Percentiles rank a stretch among this genome's conserved stretches.
These are phyloP conservation scores for Oxyruncus cristatus DNA, from an alignment of 2,113 vertebrate species.

Conservation along the genomic window DNA sequence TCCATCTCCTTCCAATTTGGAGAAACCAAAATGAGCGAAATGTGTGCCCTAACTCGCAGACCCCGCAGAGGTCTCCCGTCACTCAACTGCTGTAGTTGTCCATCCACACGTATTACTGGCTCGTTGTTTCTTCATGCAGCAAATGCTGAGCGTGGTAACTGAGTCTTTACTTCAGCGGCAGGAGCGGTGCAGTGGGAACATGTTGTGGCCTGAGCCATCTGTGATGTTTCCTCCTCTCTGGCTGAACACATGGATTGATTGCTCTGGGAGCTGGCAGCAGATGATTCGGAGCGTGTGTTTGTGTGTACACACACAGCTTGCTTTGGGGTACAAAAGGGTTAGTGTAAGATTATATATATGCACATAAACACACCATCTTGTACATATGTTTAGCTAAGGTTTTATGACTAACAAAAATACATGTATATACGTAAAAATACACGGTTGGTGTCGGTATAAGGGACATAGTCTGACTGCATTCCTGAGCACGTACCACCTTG, in stretches of 20 bases:
- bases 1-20: not conserved
- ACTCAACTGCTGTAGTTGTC: not conserved
- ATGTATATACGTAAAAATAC: not conserved
- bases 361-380: not conserved
- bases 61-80: not conserved
- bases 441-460: not conserved
- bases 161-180: not conserved
- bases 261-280: slow-evolving; percentile 37
- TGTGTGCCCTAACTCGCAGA: not conserved
- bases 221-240: slow-evolving; percentile 7
- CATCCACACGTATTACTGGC: fast-evolving
- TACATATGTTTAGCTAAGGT: not conserved
- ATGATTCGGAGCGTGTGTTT: slow-evolving; percentile 35
- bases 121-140: not conserved
- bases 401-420: not conserved
- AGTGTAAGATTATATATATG: not conserved
- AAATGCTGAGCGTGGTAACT: not conserved
- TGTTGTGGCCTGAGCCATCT: slow-evolving; percentile 46
- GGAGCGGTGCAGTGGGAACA: not conserved
- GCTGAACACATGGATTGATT: not conserved
- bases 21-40: not conserved
- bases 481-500: not conserved
- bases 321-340: not conserved
- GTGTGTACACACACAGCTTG: slow-evolving; percentile 6
- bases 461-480: not conserved